Evolutionary conservation across 1,140 invertebrate genomes (phyloP).

Genomic region (Ditylenchus dipsaci): DNA sequence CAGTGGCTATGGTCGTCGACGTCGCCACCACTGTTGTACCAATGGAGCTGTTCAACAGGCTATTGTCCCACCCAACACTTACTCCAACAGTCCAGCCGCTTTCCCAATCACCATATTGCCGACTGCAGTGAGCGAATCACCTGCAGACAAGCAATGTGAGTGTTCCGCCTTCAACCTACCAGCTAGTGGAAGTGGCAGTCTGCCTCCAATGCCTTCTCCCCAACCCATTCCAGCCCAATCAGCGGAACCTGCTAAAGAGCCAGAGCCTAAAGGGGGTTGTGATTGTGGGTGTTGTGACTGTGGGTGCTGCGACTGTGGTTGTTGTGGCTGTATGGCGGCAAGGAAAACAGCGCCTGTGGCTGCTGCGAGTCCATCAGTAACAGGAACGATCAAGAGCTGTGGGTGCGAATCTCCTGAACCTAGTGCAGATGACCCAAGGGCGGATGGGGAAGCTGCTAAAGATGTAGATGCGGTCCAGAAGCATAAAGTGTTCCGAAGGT

Average conservation of each 20-base stretch:
- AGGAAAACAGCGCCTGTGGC: not conserved
- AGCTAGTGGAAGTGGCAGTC: not conserved
- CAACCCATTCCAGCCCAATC: not conserved
- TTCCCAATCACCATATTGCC: not conserved
- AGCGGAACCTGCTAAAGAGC: not conserved
- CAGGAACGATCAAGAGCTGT: not conserved
- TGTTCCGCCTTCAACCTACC: not conserved
- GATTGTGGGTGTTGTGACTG: not conserved
- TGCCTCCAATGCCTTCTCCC: not conserved
- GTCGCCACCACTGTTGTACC: not conserved
- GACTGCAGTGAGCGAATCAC: not conserved
- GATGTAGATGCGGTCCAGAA: too few relatives aligned
- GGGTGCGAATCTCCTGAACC: too few relatives aligned
- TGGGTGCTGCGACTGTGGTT: constrained; percentile 1
- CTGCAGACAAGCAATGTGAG: not conserved
- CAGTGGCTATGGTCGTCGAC: constrained; percentile 20
- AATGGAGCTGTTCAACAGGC: not conserved
- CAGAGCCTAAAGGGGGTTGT: not conserved
- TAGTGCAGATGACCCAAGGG: too few relatives aligned
- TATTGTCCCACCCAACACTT: not conserved
- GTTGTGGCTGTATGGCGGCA: not conserved
- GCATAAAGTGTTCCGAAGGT: too few relatives aligned
- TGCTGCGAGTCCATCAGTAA: not conserved
- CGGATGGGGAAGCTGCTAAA: too few relatives aligned
- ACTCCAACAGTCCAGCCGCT: not conserved